Evolutionary conservation across 1,140 invertebrate species (phyloP), one percentile per base, ranked within the genome.

Genomic region (Tetragnatha versicolor): DNA sequence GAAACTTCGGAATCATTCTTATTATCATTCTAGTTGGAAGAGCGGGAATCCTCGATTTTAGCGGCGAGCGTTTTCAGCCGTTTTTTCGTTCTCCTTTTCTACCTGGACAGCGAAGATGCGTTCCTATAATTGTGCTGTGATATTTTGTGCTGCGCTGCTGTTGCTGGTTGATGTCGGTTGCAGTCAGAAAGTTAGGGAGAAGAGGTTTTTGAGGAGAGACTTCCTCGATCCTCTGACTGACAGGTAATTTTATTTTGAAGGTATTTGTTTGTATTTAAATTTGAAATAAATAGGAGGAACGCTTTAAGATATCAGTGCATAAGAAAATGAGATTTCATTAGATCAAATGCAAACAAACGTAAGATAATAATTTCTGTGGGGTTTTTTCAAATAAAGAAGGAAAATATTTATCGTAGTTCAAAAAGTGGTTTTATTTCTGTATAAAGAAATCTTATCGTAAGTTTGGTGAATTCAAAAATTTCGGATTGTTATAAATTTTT

Each of bases 181-280:
- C 9, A 22, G 31, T 35, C n/a, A 35, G 22, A 53, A 31, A 14
- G 39, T 27, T 22, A 69, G 66, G 17, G 47, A 69, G 25, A 69
- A 69, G 27, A 69, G 66, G 9, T 69, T 69, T 53, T 49, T 69
- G 29, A 69, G 66, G 25, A 69, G 42, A 51, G 66, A 69, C 39
- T 39, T 69, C 10, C 39, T 69, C 9, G 55, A 69, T 37, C 66
- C 66, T 7, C 33, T 69, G 2, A 35, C 66, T 20, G 66, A 69
- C 29, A 47, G 66, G 66, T 69, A 55, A 47, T n/a, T n/a, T n/a
- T n/a, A n/a, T n/a, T n/a, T n/a, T n/a, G 35, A 25, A 17, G 14
- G 7, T 25, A 7, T 10, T 0, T 42, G 37, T 42, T 63, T 0
- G 37, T 14, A n/a, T 33, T n/a, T n/a, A n/a, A n/a, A n/a, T n/a